Evolutionary conservation across 2,888 invertebrate species (phyloP), one percentile per base, ranked within the genome.

Genomic region (Hecatera dysodea): DNA sequence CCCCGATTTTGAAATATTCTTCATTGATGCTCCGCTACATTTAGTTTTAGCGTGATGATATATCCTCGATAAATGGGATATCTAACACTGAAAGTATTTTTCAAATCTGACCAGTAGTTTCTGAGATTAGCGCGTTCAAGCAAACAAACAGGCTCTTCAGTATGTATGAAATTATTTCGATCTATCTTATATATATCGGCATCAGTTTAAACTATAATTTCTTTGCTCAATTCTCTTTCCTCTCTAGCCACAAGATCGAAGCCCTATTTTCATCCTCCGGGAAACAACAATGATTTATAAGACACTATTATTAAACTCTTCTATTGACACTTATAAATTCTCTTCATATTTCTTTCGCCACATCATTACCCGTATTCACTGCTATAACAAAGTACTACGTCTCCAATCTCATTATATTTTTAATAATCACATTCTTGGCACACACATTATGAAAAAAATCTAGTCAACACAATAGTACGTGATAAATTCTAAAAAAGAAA

Each of bases 341-440:
- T 29, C 36, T 55, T 68, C 57, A 81, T 83, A 72, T 69, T 67
- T 73, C 77, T 81, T 50, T 84, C 72, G 62, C 9, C 80, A 80
- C 67, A 53, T 75, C 75, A 84, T 83, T 72, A 81, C 63, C 60
- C 46, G 19, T 59, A 39, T 39, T 66, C 65, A 72, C 70, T 64
- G 52, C 27, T 74, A 57, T 69, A 75, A 81, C 80, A 80, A 73
- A 84, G 67, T 71, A 64, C 44, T n/a, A 62, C 62, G 66, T 66
- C 24, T 75, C 60, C 64, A 71, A 84, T 80, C 78, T 82, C 80
- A 83, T 80, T 80, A 82, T 82, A 80, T 80, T 81, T 79, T 80
- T 83, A 84, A 83, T 84, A 83, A 84, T 84, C 82, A 72, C 75
- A 80, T 84, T 83, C 83, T 83, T 83, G 84, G 82, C 83, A 84